phyloP scores from a whole-genome alignment of 2,888 invertebrate species.

The Caenorhabditis sp. region DNA sequence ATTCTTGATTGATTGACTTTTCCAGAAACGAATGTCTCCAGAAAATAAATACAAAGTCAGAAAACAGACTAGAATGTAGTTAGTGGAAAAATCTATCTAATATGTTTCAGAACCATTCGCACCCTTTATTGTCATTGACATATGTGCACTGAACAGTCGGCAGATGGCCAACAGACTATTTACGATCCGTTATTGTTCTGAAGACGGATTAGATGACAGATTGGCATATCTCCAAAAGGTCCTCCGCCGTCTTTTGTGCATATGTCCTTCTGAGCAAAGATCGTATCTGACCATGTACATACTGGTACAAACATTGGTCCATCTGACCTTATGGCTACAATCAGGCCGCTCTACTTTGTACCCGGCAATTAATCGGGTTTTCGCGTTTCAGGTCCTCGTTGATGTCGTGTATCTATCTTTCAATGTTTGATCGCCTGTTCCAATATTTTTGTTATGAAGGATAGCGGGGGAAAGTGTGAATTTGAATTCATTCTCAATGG shows the following conservation, averaged over 20 bases:
- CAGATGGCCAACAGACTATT: background rate
- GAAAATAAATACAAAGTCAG: background rate
- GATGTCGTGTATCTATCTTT: constrained; percentile 16
- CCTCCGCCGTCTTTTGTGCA: background rate
- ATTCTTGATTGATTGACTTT: background rate
- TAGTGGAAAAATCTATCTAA: too few relatives aligned
- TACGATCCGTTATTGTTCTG: background rate
- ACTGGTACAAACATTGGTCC: constrained; percentile 22
- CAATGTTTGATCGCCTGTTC: constrained; percentile 45
- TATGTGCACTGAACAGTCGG: too few relatives aligned
- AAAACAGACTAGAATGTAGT: too few relatives aligned
- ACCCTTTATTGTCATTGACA: background rate
- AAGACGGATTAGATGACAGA: background rate
- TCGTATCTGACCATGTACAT: constrained; percentile 8
- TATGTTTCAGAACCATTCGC: background rate
- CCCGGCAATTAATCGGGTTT: constrained; percentile 27
- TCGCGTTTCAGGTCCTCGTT: background rate
- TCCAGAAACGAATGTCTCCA: background rate
- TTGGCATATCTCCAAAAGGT: background rate
- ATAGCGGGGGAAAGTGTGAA: background rate
- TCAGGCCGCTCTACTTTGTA: constrained; percentile 45
- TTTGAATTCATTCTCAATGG: background rate
- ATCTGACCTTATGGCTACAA: constrained; percentile 37
- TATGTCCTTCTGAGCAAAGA: background rate
- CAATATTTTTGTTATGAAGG: constrained; percentile 7